These are phyloP conservation scores for Temnothorax unifasciatus DNA, from an alignment of 2,888 invertebrate genomes.

Conservation along the genomic window DNA sequence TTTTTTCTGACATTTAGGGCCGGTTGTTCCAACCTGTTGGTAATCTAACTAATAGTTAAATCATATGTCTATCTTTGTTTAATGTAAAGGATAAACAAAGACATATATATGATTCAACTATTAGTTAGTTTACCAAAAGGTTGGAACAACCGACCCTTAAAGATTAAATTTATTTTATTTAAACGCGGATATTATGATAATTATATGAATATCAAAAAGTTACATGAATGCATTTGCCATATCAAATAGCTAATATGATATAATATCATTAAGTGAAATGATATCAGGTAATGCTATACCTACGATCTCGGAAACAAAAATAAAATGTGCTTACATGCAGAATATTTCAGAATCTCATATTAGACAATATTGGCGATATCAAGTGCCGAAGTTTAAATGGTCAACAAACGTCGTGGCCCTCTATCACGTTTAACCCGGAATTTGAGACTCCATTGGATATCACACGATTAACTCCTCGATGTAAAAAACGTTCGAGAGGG, in stretches of 20 bases:
- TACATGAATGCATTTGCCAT: neutral
- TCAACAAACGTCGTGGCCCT: neutral
- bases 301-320: neutral
- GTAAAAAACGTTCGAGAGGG: constrained; percentile 9
- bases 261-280: neutral
- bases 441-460: constrained; percentile 17
- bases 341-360: neutral
- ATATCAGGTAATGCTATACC: neutral
- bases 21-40: too few species aligned
- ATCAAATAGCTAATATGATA: neutral
- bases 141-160: too few species aligned
- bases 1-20: too few species aligned
- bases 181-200: constrained; percentile 2
- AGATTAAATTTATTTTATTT: constrained; percentile 24
- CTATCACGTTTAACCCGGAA: constrained; percentile 3
- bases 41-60: too few species aligned
- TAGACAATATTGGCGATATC: neutral
- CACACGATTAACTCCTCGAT: constrained; percentile 31
- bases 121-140: too few species aligned
- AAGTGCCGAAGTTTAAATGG: neutral
- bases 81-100: too few species aligned
- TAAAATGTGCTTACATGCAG: neutral
- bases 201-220: constrained; percentile 1
- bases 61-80: too few species aligned
- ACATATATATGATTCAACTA: too few species aligned